Evolutionary conservation across 2,888 invertebrate species (phyloP), one percentile per base, ranked within the genome.

Genomic region (Habrosyne pyritoides): DNA sequence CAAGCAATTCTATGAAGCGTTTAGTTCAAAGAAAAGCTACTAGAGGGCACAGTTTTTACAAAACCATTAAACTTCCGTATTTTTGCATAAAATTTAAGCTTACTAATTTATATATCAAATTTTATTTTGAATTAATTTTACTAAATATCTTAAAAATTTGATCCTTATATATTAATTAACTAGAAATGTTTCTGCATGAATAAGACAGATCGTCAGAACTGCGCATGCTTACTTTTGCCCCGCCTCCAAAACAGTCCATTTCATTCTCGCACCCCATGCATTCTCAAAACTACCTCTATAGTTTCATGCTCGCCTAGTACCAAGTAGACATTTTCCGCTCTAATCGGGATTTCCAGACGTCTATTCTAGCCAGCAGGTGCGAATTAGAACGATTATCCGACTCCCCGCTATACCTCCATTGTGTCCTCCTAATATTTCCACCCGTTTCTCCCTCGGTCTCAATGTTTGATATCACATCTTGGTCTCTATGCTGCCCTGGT

Each of bases 271-370:
- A 77, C 71, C 59, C 72, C 68, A 60, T 63, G 59, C 61, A 57
- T 56, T 61, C 54, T 61, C 53, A 18, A 22, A n/a, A 33, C 12
- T 56, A 61, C 64, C 75, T 54, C 61, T 63, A 21, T 33, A 26
- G 28, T 30, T 47, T 64, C 71, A 77, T 92, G 81, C 22, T 55
- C 47, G 61, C 91, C 89, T 90, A 77, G 90, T 92, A 89, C 63
- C 66, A 68, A 86, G 89, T 88, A 89, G 90, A 89, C 81, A 90
- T 92, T 92, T 91, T 92, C 91, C 91, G 91, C 91, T 92, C 90
- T 92, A 91, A 92, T 92, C 91, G 89, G 89, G 89, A 86, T 91
- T 90, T 89, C 74, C 89, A 84, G 84, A 81, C 83, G 83, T 80
- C 85, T 85, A 83, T 83, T 85, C 82, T 81, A 80, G 71, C 77